Conservation (phyloP, 2,113 vertebrate genomes). For the Mastomys natalensis region DNA sequence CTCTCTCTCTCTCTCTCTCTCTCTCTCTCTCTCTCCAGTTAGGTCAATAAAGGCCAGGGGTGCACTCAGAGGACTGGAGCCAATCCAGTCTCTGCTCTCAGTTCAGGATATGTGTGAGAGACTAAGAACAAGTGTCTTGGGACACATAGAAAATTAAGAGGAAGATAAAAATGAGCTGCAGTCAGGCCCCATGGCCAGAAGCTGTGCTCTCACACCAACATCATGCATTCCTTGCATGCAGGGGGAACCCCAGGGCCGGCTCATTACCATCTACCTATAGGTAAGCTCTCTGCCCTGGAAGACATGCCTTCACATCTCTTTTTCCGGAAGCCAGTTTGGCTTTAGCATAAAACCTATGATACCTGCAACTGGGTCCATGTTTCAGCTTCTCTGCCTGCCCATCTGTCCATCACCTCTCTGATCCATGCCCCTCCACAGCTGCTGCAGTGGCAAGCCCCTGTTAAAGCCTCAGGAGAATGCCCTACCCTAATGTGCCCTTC, state of each 20-base stretch:
- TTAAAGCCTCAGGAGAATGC: not conserved
- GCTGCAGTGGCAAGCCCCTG: not conserved
- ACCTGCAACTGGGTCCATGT: not conserved
- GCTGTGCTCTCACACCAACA: not conserved
- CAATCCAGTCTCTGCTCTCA: not conserved
- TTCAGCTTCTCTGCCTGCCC: not conserved
- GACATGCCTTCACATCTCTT: not conserved
- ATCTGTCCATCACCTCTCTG: not conserved
- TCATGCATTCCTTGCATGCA: not conserved
- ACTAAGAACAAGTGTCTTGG: rapidly evolving
- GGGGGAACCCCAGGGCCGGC: not conserved
- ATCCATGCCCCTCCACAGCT: not conserved
- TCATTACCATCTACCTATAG: rapidly evolving
- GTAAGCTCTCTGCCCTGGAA: not conserved
- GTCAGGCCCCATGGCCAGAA: not conserved
- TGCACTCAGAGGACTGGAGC: not conserved
- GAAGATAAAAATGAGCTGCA: not conserved
- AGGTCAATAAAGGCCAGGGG: not conserved
- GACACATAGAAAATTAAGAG: not conserved
- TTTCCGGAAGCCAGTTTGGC: not conserved
- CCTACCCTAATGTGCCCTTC: not conserved
- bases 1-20: no score
- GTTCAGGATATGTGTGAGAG: not conserved
- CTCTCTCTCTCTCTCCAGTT: not conserved
- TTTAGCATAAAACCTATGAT: not conserved